phyloP scores from a whole-genome alignment of 2,797 vertebrate species.

The Trichosurus vulpecula region DNA sequence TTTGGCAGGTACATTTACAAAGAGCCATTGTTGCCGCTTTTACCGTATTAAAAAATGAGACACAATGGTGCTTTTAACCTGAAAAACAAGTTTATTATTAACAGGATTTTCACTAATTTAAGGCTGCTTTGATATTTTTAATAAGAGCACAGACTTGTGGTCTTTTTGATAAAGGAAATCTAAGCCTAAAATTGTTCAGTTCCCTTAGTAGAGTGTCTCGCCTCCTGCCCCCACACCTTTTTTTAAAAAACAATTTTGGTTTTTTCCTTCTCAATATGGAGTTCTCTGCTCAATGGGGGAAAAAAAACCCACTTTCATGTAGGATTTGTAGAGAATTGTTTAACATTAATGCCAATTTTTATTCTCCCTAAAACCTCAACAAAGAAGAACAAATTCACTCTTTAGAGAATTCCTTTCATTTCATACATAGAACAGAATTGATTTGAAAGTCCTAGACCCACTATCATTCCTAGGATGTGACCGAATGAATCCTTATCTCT shows the following conservation, averaged over 20 bases:
- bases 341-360: neutral
- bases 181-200: neutral
- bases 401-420: neutral
- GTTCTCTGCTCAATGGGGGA: neutral
- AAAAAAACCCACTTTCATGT: neutral
- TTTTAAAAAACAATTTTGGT: neutral
- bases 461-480: constrained; percentile 5
- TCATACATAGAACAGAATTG: neutral
- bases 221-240: neutral
- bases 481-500: neutral
- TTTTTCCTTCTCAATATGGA: constrained; percentile 9
- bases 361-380: neutral
- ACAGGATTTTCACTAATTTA: constrained; percentile 12
- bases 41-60: constrained; percentile 19
- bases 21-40: neutral
- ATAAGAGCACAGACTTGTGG: neutral
- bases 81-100: neutral
- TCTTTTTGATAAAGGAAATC: constrained; percentile 12
- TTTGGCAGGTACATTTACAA: constrained; percentile 4
- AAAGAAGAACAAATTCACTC: neutral
- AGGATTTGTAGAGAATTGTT: neutral
- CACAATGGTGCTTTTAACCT: neutral
- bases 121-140: constrained; percentile 4
- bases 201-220: neutral
- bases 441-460: neutral